Evolutionary conservation across 1,140 invertebrate genomes (phyloP).

Genomic region (Charaxes varanes): DNA sequence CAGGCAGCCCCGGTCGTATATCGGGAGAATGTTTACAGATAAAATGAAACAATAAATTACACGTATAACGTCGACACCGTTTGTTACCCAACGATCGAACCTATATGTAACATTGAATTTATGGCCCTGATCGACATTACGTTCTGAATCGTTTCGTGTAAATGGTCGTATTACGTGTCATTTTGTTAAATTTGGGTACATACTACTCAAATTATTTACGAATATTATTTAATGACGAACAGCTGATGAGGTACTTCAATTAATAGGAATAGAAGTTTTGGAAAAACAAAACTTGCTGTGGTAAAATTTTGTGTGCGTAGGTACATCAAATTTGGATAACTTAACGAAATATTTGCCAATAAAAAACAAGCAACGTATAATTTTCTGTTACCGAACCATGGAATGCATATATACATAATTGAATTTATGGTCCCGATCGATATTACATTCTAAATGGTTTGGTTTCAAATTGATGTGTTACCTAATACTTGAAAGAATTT

Average conservation of each 20-base stretch:
- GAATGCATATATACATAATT: slow-evolving; percentile 36
- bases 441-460: slow-evolving; percentile 31
- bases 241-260: too few relatives aligned
- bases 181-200: too few relatives aligned
- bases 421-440: slow-evolving; percentile 40
- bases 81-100: slow-evolving; percentile 47
- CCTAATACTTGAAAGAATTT: too few relatives aligned
- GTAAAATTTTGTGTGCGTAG: too few relatives aligned
- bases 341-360: too few relatives aligned
- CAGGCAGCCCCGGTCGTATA: slow-evolving; percentile 24
- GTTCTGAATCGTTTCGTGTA: slow-evolving; percentile 26
- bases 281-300: too few relatives aligned
- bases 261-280: too few relatives aligned
- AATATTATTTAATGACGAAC: too few relatives aligned
- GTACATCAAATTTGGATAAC: too few relatives aligned
- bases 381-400: slow-evolving; percentile 48
- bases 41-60: slow-evolving; percentile 48
- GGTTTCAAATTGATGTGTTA: too few relatives aligned
- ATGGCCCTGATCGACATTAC: slow-evolving; percentile 35
- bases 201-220: too few relatives aligned
- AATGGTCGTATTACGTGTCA: slow-evolving; percentile 25
- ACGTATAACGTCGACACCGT: slow-evolving; percentile 44
- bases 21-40: slow-evolving; percentile 35
- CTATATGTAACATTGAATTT: slow-evolving; percentile 40
- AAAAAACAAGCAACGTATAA: too few relatives aligned